Conservation (phyloP, 2,888 invertebrate genomes). For the Xylophagus ater region DNA sequence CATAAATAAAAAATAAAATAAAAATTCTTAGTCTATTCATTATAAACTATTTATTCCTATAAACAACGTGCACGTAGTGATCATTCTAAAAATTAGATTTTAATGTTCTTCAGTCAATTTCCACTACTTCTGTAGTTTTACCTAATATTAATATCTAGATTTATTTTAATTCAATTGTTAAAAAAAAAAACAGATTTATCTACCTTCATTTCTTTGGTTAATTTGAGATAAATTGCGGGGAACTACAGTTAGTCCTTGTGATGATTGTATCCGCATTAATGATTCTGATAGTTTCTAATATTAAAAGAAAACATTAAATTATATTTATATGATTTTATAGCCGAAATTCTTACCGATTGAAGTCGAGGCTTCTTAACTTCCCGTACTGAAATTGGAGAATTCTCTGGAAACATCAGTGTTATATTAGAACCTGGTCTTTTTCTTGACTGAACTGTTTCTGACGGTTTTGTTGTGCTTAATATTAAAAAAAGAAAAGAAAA, state of each 20-base stretch:
- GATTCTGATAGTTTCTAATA: constrained; percentile 10
- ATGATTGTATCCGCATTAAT: constrained; percentile 7
- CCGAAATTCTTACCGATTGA: constrained; percentile 2
- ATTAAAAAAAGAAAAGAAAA: no score
- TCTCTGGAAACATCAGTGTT: background rate
- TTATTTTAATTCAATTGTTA: background rate
- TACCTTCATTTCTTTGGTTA: no score
- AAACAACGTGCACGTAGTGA: no score
- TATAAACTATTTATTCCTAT: no score
- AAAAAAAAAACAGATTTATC: constrained; percentile 2
- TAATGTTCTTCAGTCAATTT: constrained; percentile 13
- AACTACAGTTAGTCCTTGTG: constrained; percentile 8
- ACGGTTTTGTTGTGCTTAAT: no score
- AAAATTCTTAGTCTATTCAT: no score
- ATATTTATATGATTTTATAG: no score
- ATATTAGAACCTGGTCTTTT: constrained; percentile 2
- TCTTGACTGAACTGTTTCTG: no score
- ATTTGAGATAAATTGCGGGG: constrained; percentile 5
- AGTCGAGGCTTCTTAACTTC: constrained; percentile 5
- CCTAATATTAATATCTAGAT: constrained; percentile 11
- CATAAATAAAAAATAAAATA: constrained; percentile 9
- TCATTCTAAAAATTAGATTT: no score
- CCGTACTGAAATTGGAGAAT: background rate
- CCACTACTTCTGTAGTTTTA: constrained; percentile 12
- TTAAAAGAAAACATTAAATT: background rate